These are phyloP conservation scores for Scophthalmus maximus DNA, from an alignment of 2,113 vertebrate genomes.

Conservation along the genomic window DNA sequence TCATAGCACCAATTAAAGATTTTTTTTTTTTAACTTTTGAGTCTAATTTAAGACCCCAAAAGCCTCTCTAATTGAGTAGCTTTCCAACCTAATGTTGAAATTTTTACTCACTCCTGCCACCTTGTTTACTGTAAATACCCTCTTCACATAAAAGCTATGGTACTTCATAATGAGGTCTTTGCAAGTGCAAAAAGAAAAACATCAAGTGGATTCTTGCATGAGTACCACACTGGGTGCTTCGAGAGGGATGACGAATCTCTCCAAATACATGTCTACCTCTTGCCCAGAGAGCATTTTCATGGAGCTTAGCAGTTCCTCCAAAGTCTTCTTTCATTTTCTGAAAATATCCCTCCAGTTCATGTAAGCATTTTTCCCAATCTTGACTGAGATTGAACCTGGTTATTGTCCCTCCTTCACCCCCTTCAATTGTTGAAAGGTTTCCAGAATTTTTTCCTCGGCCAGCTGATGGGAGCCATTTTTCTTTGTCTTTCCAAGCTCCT, in stretches of 20 bases:
- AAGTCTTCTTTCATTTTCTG: constrained; percentile 7
- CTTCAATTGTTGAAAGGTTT: constrained; percentile 11
- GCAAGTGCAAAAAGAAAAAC: background rate
- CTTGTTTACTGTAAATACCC: constrained; percentile 6
- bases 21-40: background rate
- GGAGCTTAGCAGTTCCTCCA: constrained; percentile 7
- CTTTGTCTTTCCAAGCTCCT: background rate
- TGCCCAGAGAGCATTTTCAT: constrained; percentile 4
- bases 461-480: background rate
- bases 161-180: constrained; percentile 5
- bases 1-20: background rate
- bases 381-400: background rate
- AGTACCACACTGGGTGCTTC: background rate
- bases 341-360: background rate
- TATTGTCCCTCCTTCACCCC: background rate
- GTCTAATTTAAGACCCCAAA: background rate
- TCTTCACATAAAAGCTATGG: background rate
- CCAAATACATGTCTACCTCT: constrained; percentile 1
- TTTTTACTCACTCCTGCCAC: background rate
- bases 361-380: background rate
- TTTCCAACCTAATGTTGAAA: background rate
- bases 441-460: background rate
- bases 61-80: background rate
- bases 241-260: constrained; percentile 2
- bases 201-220: constrained; percentile 12